phyloP scores from a whole-genome alignment of 2,113 vertebrate species.

The Urocolius indicus region DNA sequence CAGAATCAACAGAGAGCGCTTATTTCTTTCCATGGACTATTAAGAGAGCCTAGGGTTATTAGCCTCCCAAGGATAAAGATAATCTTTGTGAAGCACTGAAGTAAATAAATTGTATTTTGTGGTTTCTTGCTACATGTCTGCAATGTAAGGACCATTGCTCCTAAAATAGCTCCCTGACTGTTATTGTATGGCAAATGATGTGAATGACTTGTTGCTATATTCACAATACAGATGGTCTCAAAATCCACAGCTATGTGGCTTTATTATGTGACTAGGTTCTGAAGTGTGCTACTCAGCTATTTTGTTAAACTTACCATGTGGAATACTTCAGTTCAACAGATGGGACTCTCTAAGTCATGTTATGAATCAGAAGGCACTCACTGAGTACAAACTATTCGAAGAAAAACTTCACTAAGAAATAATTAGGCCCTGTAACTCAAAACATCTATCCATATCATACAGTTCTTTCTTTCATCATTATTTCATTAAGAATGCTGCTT shows the following conservation, averaged over 20 bases:
- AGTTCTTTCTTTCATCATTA: background rate
- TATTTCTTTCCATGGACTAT: conserved; percentile 45
- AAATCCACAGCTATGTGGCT: conserved; percentile 10
- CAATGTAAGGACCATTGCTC: conserved; percentile 57
- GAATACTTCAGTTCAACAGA: conserved; percentile 33
- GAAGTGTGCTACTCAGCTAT: conserved; percentile 10
- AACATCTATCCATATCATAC: background rate
- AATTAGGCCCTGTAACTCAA: background rate
- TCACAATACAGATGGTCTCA: conserved; percentile 43
- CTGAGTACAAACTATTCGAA: background rate
- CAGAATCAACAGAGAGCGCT: conserved; percentile 13
- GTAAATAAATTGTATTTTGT: conserved; percentile 62
- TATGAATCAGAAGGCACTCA: conserved; percentile 18
- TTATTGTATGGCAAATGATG: conserved; percentile 54
- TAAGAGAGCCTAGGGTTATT: conserved; percentile 51
- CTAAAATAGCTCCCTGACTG: conserved; percentile 57
- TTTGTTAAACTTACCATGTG: conserved; percentile 21
- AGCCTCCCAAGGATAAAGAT: conserved; percentile 63
- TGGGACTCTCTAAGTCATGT: conserved; percentile 6
- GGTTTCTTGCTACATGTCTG: conserved; percentile 44
- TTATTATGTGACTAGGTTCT: conserved; percentile 42
- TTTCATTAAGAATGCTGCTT: background rate
- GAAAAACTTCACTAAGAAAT: background rate
- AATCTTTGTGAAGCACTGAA: conserved; percentile 60
- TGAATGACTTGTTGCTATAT: conserved; percentile 59